Percentiles rank a stretch among this genome's conserved stretches.
Conservation (phyloP, 2,797 vertebrate species). For the Rachycentron canadum region DNA sequence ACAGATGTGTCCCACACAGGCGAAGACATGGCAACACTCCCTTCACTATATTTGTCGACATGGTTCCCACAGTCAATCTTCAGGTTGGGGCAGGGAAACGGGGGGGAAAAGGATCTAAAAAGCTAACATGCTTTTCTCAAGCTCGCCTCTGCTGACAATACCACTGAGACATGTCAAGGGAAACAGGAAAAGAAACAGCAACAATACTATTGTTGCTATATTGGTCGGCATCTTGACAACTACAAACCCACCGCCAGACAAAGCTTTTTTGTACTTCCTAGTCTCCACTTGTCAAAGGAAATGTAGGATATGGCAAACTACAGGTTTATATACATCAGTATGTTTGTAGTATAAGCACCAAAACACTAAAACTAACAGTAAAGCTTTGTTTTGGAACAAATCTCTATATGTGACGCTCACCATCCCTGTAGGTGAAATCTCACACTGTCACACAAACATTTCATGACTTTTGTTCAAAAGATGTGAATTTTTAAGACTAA, state of each 20-base stretch:
- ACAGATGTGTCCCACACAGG: conserved; percentile 32
- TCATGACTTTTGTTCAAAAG: not conserved
- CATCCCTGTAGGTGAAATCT: not conserved
- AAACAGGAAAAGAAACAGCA: conserved; percentile 75
- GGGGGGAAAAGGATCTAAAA: conserved; percentile 17
- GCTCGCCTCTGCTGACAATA: conserved; percentile 66
- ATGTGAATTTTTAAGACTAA: not conserved
- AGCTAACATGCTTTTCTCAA: conserved; percentile 52
- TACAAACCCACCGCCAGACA: conserved; percentile 32
- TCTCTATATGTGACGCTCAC: too few relatives aligned
- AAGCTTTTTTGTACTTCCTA: conserved; percentile 12
- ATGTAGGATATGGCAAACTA: not conserved
- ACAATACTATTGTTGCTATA: conserved; percentile 71
- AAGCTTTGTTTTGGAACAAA: not conserved
- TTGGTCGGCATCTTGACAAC: conserved; percentile 49
- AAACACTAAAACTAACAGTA: not conserved
- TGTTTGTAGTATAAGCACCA: too few relatives aligned
- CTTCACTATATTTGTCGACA: conserved; percentile 44
- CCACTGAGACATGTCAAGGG: conserved; percentile 52
- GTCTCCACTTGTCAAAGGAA: conserved; percentile 2
- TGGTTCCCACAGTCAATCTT: conserved; percentile 66
- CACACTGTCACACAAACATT: not conserved
- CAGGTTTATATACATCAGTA: not conserved
- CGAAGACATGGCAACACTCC: conserved; percentile 31
- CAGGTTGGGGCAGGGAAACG: conserved; percentile 5